Percentiles rank a stretch among this genome's conserved stretches.
Evolutionary conservation across 2,888 invertebrate species (phyloP).

Genomic region (Troides helena): DNA sequence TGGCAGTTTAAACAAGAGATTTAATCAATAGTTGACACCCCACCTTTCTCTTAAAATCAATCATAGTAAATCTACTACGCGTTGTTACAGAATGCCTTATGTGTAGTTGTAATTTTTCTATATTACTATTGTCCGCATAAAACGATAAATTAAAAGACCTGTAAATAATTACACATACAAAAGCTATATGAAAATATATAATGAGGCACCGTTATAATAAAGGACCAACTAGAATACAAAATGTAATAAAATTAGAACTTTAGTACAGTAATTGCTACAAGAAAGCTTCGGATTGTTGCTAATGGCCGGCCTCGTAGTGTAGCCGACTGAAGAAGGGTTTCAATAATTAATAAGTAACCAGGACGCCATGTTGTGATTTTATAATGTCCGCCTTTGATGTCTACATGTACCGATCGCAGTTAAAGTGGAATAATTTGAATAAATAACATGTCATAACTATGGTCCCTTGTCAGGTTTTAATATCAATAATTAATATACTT

Average conservation of each 20-base stretch:
- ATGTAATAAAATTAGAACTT: slow-evolving; percentile 32
- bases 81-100: background rate
- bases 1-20: no score
- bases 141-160: background rate
- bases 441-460: slow-evolving; percentile 7
- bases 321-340: slow-evolving; percentile 34
- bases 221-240: slow-evolving; percentile 25
- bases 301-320: slow-evolving; percentile 19
- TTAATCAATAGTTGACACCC: no score
- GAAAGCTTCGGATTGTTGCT: slow-evolving; percentile 21
- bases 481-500: background rate
- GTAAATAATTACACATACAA: slow-evolving; percentile 22
- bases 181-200: slow-evolving; percentile 22
- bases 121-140: background rate
- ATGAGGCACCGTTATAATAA: slow-evolving; percentile 32
- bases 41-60: no score
- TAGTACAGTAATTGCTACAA: slow-evolving; percentile 32
- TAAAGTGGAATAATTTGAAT: slow-evolving; percentile 25
- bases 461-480: slow-evolving; percentile 1
- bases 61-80: no score
- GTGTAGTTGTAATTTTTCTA: background rate
- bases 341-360: slow-evolving; percentile 36
- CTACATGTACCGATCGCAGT: slow-evolving; percentile 11
- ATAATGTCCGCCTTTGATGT: slow-evolving; percentile 33
- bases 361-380: slow-evolving; percentile 39